phyloP scores from a whole-genome alignment of 2,797 vertebrate genomes.

The Lithobates sylvaticus region DNA sequence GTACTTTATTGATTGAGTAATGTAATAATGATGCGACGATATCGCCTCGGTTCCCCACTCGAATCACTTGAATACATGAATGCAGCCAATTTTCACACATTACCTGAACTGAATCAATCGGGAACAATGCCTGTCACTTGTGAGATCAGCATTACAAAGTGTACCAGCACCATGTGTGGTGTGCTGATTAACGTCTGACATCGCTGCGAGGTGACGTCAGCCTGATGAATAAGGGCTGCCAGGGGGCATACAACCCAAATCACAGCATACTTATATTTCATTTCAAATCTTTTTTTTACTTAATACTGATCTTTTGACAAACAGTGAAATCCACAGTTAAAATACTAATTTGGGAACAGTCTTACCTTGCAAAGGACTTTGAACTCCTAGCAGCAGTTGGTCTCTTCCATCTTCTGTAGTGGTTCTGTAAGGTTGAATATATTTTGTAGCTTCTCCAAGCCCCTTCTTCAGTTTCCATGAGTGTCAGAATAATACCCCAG shows the following conservation, averaged over 20 bases:
- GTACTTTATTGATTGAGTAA: neutral
- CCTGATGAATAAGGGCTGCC: neutral
- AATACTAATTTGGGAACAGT: no score
- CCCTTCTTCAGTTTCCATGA: no score
- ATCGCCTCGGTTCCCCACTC: neutral
- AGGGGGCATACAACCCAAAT: neutral
- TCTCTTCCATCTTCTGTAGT: no score
- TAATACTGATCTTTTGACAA: neutral
- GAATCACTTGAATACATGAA: neutral
- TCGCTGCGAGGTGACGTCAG: neutral
- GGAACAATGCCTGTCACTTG: neutral
- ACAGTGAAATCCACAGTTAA: no score
- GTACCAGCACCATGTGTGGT: neutral
- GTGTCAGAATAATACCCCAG: no score
- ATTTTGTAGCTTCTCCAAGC: no score
- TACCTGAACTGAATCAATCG: neutral
- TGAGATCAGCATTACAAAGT: neutral
- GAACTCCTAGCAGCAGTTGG: no score
- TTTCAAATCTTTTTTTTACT: neutral
- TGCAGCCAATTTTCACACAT: neutral
- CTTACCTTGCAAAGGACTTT: no score
- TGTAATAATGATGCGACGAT: neutral
- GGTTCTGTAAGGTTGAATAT: no score
- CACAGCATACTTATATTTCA: neutral
- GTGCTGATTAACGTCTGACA: neutral